phyloP scores from a whole-genome alignment of 1,140 invertebrate genomes.

The Tetragonula clypearis region DNA sequence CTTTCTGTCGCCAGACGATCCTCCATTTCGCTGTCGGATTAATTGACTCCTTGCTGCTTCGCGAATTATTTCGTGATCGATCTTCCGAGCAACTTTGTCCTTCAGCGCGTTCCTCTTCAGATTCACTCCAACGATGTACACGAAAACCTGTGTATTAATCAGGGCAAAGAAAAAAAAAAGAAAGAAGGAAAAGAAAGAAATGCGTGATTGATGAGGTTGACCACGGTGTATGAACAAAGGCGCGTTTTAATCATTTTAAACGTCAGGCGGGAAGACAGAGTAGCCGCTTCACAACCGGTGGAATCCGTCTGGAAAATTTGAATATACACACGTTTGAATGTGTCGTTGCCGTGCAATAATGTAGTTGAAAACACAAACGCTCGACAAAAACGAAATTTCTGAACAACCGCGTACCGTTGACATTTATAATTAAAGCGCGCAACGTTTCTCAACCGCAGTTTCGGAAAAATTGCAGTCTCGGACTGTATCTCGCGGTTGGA shows the following conservation, averaged over 20 bases:
- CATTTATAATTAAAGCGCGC: background rate
- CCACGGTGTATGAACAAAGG: background rate
- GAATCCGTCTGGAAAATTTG: background rate
- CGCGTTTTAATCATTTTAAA: background rate
- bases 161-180: background rate
- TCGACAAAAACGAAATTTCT: background rate
- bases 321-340: background rate
- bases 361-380: background rate
- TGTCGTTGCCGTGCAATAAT: too few relatives aligned
- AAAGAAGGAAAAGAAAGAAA: background rate
- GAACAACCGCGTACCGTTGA: background rate
- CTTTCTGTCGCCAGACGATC: background rate
- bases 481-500: too few relatives aligned
- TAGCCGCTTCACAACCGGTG: background rate
- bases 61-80: background rate
- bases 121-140: background rate
- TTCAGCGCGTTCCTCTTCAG: background rate
- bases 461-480: background rate
- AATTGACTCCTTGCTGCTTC: background rate
- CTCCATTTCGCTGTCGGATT: background rate
- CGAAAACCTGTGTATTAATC: background rate
- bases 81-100: background rate
- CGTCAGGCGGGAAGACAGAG: background rate
- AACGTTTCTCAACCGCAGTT: background rate
- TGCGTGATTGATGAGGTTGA: background rate